Base-by-base conservation (phyloP, 1,140 invertebrate species). In the Macrosteles quadrilineatus region DNA sequence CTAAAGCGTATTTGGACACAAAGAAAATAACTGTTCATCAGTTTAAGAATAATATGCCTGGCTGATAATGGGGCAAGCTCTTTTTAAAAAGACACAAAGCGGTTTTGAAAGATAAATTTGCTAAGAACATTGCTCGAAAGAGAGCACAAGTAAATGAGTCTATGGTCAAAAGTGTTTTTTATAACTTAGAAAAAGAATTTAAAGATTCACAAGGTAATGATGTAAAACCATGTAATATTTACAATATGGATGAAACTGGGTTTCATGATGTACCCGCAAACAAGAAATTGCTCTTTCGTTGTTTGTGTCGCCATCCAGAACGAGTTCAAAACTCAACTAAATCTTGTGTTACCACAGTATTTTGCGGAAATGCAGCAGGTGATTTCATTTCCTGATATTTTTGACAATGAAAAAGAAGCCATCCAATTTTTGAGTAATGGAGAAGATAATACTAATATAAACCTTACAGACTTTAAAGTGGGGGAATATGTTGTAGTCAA, bases 121-220 rank as follows among this genome's bases (percentile, higher is more conserved):
- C n/a, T n/a, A n/a, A n/a, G n/a, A n/a, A n/a, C 17, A 55, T 55
- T 17, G 19, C 4, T 6, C 19, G 4, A 55, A 55, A 25, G 19
- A 9, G 23, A 6, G 17, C 23, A 25, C 17, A 55, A 19, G 50
- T 55, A 55, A 25, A 19, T 17, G 50, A 55, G 50, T 6, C 9
- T 11, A 19, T 55, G 9, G 9, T n/a, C 6, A 9, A 55, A 19
- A 11, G 6, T 9, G 6, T 55, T 21, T 55, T 55, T 21, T 6
- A 55, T 25, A 17, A 55, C 19, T 55, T 55, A 55, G 50, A 55
- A 25, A 55, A 55, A 4, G 50, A 55, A 55, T 6, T 55, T 55
- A 4, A 55, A 21, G n/a, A n/a, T n/a, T n/a, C n/a, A n/a, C n/a
- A n/a, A n/a, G n/a, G n/a, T n/a, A n/a, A n/a, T n/a, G 23, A 25